Base-by-base conservation (phyloP, 2,113 vertebrate species). In the Heterocephalus glaber region DNA sequence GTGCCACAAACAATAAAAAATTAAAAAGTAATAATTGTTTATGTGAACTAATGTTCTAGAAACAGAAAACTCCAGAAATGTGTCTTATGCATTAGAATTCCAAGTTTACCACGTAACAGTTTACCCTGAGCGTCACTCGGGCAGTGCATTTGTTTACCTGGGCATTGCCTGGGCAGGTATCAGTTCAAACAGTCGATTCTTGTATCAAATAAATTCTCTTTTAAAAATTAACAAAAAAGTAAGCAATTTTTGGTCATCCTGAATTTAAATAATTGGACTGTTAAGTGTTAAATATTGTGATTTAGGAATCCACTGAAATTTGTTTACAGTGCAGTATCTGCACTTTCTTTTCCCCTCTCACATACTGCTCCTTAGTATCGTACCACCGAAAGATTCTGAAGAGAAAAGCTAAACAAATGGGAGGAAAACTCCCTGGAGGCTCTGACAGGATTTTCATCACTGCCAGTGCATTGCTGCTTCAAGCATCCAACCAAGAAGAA, bases 401-500 rank as follows among this genome's bases (percentile, higher is more conserved):
- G 85, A 89, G 85, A 52, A 95, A 89, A 92, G 82, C 66, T 82
- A 72, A 95, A 95, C 86, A 87, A 89, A 76, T 20, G 4, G 56
- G 33, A 94, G 72, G 74, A 95, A 94, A 70, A 94, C 22, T 92
- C 72, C 80, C 90, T 56, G 35, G 61, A 90, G 77, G 65, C n/a
- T 88, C n/a, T 74, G 47, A 90, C 61, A 84, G 66, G 56, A 89
- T 65, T 95, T 54, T 95, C 56, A 70, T 86, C 83, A 68, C 77
- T 89, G 52, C 33, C 38, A 41, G 30, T 47, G 44, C 68, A 60
- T 24, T 72, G 44, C 44, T 56, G 58, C 66, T 96, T 94, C 35
- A 88, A 94, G n/a, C 66, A 88, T 35, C 61, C 88, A 96, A 92
- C 85, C 89, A 35, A 88, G 94, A 84, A 79, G 65, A 88, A 92